Evolutionary conservation across 1,140 invertebrate species (phyloP), one percentile per base, ranked within the genome.

Genomic region (Neodiprion pinetum): DNA sequence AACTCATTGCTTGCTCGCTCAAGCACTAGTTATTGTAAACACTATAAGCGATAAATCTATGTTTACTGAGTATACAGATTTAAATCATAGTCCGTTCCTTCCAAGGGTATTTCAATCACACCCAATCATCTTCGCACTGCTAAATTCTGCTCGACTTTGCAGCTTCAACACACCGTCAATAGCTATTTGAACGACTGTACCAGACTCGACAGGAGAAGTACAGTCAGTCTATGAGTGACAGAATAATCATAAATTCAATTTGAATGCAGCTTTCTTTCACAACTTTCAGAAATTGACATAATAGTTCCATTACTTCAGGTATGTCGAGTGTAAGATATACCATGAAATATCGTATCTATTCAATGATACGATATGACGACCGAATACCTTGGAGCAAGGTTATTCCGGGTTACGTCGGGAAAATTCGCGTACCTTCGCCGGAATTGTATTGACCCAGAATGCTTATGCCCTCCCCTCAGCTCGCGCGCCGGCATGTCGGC

Each of bases 131-230:
- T 40, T 50, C 48, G 53, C 23, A 48, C 47, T 70, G 50, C 0
- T 53, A 50, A 67, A 17, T 48, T 53, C 70, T 70, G 28, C 17
- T 5, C 61, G 12, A 14, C 12, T 1, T 21, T 65, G 12, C 12
- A 17, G 7, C 61, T 65, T 65, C 17, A 17, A 65, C 61, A 48
- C 71, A 47, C 76, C 73, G 78, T 81, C 78, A 78, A 79, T 80
- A 66, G 48, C 11, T 72, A 17, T 78, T 74, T 80, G 7, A 76
- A 28, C 14, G 76, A 80, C 79, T 80, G 76, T 79, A 79, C 69
- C 53, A 50, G n/a, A 61, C 53, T 17, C 67, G 70, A 67, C 76
- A 74, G 68, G 77, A 77, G 74, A 74, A 72, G 80, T 82, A 81
- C 76, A 80, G 78, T 82, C 80, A 40, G 65, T 76, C 67, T 69